Base-by-base conservation (phyloP, 2,113 vertebrate genomes). In the Burhinus bistriatus region DNA sequence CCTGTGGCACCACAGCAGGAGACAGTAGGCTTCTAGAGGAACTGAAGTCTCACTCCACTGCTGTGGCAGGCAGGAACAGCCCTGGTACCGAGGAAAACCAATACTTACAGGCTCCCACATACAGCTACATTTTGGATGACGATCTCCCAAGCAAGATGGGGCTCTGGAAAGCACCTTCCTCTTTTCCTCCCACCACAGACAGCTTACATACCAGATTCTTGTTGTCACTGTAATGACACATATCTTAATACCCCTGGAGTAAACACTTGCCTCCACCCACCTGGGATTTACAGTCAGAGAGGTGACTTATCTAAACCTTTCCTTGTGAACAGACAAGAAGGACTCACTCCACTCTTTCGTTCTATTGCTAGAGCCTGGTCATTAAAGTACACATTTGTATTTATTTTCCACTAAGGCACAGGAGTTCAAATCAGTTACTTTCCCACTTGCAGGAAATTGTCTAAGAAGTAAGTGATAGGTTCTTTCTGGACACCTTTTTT, bases 131-230 rank as follows among this genome's bases (percentile, higher is more conserved):
- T 77, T 76, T 12, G 1, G 40, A 57, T 40, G 21, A 54, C 51
- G 40, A 44, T 0, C 3, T 16, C 23, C 9, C 9, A 23, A 75
- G 73, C 55, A 66, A 10, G 26, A 36, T 29, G 15, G 51, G 32
- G 27, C 42, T 78, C 40, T 54, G 34, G 30, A 88, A 90, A 85
- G 11, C 13, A 44, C 34, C 16, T 30, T 93, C 13, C 16, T n/a
- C 38, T 71, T 61, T 45, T 61, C 49, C 40, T 85, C 62, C 40
- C 34, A 49, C 26, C 18, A 57, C 22, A 51, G 8, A 6, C 4
- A 79, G 26, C 15, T 59, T 73, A 40, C 1, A 3, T 5, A 57
- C 12, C 30, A 65, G 10, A 42, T 27, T 38, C 0, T 0, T 34
- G 5, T 36, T 47, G 38, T 83, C 38, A 40, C 47, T 76, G 11